Base-by-base conservation (phyloP, 2,888 invertebrate genomes). In the Corbicula japonica region DNA sequence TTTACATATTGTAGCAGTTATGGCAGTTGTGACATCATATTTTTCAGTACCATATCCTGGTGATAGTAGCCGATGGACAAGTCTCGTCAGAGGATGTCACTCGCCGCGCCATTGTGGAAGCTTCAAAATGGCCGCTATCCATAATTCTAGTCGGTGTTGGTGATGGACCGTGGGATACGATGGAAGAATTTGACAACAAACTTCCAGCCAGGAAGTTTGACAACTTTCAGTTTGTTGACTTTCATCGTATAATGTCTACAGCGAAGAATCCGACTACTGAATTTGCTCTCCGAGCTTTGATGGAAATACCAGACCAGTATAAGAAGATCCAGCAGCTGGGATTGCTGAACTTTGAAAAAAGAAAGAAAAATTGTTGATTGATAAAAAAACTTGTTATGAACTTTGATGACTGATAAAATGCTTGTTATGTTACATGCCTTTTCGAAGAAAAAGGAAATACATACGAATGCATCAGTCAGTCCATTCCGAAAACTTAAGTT, bases 161-260 rank as follows among this genome's bases (percentile, higher is more conserved):
- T 18, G 94, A 94, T 84, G 94, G 94, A 18, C 94, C 94, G 0
- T 94, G 94, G 94, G 93, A 94, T 41, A 93, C 93, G 89, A 94
- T 94, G 94, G 91, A 93, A 56, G 93, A 94, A 62, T 95, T 94
- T 88, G 94, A 94, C 86, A 94, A 94, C 76, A 91, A 92, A 1
- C 87, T 94, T 18, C 94, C 94, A 2, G 90, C 92, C 72, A 88
- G 94, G 56, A 92, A 93, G 61, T 94, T 94, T 92, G 94, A 95
- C 89, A 94, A 94, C 87, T 95, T 95, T 90, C 94, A 95, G 83
- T 94, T 94, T 88, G 94, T 94, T 32, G 93, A 94, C 77, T 94
- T 93, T 86, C 93, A 94, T 82, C 90, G 92, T 69, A 90, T 94
- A 23, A 88, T 92, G 54, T 72, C 88, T 3, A 86, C 85, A 4